These are phyloP conservation scores for Naja naja DNA, from an alignment of 2,113 vertebrate genomes.

Conservation along the genomic window DNA sequence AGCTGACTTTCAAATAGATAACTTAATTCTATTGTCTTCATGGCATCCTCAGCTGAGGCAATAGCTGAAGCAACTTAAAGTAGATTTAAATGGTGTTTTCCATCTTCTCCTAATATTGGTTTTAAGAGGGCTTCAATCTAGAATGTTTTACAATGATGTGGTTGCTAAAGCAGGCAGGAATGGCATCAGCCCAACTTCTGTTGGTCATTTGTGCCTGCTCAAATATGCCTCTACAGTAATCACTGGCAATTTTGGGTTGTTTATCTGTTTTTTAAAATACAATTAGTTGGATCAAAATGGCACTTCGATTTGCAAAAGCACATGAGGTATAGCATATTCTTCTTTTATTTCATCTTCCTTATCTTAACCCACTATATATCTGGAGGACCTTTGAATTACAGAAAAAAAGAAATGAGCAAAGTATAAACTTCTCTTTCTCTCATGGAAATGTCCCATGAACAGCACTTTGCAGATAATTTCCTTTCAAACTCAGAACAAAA, in stretches of 20 bases:
- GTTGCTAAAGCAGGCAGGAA: background rate
- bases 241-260: background rate
- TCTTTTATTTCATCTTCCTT: background rate
- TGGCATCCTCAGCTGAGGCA: background rate
- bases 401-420: background rate
- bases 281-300: background rate
- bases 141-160: background rate
- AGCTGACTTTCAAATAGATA: background rate
- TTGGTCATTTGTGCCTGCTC: background rate
- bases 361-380: background rate
- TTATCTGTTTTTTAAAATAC: background rate
- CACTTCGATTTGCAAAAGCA: background rate
- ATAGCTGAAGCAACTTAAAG: background rate
- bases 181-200: background rate
- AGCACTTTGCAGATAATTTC: background rate
- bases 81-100: background rate
- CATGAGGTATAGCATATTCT: background rate
- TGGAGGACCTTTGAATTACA: background rate
- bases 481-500: background rate
- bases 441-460: background rate
- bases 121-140: background rate
- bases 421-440: background rate
- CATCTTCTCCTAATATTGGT: background rate
- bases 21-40: background rate
- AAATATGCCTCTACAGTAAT: background rate